Base-by-base conservation (phyloP, 30 jellyfish, hydroid and myxozoan genomes). In the Rhopilema esculentum region DNA sequence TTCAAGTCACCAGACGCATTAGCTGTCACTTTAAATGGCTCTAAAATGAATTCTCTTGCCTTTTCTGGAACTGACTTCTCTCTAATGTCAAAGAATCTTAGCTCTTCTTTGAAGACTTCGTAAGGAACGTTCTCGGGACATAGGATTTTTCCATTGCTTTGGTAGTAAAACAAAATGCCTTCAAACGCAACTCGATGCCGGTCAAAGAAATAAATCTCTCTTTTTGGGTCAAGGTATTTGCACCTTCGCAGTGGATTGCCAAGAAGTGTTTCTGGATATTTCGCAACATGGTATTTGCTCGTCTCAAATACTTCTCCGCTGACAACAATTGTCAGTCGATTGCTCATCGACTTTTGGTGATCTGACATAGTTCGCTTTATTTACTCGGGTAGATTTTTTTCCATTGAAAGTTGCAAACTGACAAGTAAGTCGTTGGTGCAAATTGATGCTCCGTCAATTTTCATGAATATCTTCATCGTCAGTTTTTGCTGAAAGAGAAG, bases 91-190 rank as follows among this genome's bases (percentile, higher is more conserved):
- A 92, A 92, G 75, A 92, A 92, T 75, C 75, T 79, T 67, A 92
- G 75, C 57, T 92, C 98, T 19, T 86, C 96, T 79, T 78, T 84
- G 76, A 92, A 92, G 6, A 92, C 98, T 84, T 92, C 98, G 57
- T 77, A 96, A n/a, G 98, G 98, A 8, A 92, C 98, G 57, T 92
- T 92, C 33, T 86, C 93, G 0, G 98, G 98, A 67, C 98, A 92
- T 12, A 85, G 66, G 16, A 92, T 73, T 49, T 95, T 63, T 16
- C 98, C 98, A 73, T 61, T 78, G 68, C 90, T 86, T 71, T 92
- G 98, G 57, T 92, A 92, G 57, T 78, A 92, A 32, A 69, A 72
- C 20, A 80, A 63, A 15, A 92, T 86, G 17, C 98, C 98, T 73
- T 92, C 98, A 66, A 92, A 92, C 1, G 98, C 98, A 62, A 92